Evolutionary conservation across 1,140 invertebrate species (phyloP).

Genomic region (Dendroctonus valens): DNA sequence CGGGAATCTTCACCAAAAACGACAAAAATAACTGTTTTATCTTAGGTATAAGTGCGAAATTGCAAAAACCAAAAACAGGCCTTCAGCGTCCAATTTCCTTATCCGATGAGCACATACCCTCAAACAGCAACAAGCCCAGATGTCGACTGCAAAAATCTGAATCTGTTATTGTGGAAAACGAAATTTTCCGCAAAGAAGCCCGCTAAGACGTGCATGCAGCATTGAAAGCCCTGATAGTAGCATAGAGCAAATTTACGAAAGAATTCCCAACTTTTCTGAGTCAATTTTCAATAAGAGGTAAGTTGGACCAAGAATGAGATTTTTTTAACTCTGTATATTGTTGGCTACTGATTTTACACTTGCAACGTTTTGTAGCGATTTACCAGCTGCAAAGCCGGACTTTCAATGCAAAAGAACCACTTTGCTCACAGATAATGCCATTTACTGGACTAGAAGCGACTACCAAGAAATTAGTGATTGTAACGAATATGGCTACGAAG

Average conservation of each 20-base stretch:
- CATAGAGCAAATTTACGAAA: slow-evolving; percentile 18
- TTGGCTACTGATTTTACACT: too few species aligned
- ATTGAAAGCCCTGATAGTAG: slow-evolving; percentile 5
- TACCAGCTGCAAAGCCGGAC: too few species aligned
- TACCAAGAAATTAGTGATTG: too few species aligned
- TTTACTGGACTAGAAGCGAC: too few species aligned
- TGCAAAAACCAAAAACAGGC: slow-evolving; percentile 7
- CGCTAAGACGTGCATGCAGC: slow-evolving; percentile 2
- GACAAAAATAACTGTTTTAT: not conserved
- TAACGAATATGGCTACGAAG: too few species aligned
- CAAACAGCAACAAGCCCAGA: not conserved
- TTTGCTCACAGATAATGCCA: too few species aligned
- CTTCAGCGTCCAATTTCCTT: slow-evolving; percentile 2
- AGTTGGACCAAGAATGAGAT: not conserved
- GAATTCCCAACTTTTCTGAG: slow-evolving; percentile 14
- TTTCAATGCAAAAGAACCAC: too few species aligned
- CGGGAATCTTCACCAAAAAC: too few species aligned
- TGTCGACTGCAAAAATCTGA: not conserved
- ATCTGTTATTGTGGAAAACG: slow-evolving; percentile 10
- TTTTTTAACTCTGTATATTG: too few species aligned
- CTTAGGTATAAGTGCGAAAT: slow-evolving; percentile 12
- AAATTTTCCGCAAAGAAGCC: not conserved
- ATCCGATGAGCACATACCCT: slow-evolving; percentile 11
- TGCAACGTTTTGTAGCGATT: too few species aligned
- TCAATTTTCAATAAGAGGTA: slow-evolving; percentile 19